Evolutionary conservation across 2,888 invertebrate species (phyloP).

Genomic region (Meteorus colon): DNA sequence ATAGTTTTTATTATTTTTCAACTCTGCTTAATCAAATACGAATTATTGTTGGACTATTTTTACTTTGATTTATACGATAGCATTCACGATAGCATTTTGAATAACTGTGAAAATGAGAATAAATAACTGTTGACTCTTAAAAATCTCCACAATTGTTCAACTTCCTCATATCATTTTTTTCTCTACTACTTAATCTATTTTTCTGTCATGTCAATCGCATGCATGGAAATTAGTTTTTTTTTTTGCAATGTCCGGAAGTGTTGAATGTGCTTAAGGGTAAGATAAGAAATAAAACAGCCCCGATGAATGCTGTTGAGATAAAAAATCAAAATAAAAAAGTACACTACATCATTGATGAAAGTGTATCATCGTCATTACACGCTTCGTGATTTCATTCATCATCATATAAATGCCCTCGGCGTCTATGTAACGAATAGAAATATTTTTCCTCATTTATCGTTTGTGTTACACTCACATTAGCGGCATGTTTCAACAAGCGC

Average conservation of each 20-base stretch:
- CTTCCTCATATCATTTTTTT: too few species aligned
- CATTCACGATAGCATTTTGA: too few species aligned
- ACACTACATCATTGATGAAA: constrained; percentile 12
- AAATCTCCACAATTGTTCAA: too few species aligned
- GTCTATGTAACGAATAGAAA: not conserved
- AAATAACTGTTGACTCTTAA: too few species aligned
- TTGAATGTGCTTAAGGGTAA: not conserved
- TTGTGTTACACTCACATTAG: constrained; percentile 2
- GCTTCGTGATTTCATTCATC: constrained; percentile 39
- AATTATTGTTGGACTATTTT: too few species aligned
- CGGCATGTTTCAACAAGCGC: not conserved
- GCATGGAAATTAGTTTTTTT: not conserved
- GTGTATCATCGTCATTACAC: constrained; percentile 39
- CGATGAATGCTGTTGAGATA: not conserved
- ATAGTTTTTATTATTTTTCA: too few species aligned
- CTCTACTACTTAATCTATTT: not conserved
- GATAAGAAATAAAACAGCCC: not conserved
- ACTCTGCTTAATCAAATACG: too few species aligned
- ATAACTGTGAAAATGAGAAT: too few species aligned
- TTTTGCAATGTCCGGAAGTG: not conserved
- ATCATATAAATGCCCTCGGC: not conserved
- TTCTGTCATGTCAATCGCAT: not conserved
- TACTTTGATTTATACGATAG: too few species aligned
- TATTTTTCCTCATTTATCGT: not conserved
- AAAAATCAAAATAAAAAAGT: not conserved